Evolutionary conservation across 2,888 invertebrate genomes (phyloP).

Genomic region (Harpalus rufipes): DNA sequence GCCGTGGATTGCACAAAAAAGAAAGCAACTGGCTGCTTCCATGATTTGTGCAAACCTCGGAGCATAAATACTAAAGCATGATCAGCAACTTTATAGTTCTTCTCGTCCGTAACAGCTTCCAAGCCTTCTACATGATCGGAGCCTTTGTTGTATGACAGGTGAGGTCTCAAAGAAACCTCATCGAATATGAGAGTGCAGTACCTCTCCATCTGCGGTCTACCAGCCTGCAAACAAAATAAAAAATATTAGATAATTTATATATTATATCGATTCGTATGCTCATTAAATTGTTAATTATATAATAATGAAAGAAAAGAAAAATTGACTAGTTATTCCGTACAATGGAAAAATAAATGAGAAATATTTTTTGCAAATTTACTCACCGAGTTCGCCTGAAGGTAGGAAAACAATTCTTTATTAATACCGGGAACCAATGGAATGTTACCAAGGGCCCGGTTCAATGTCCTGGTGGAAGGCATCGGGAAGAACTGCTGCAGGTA

Average conservation of each 20-base stretch:
- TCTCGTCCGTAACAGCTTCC: constrained; percentile 11
- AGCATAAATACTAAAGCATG: constrained; percentile 59
- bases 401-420: too few species aligned
- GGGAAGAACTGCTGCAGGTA: neutral
- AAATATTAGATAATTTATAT: too few species aligned
- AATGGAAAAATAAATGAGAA: too few species aligned
- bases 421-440: too few species aligned
- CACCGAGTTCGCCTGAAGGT: neutral
- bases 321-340: too few species aligned
- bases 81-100: constrained; percentile 8
- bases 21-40: constrained; percentile 56
- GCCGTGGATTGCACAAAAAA: constrained; percentile 38
- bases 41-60: constrained; percentile 20
- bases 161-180: constrained; percentile 19
- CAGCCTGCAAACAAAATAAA: too few species aligned
- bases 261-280: too few species aligned
- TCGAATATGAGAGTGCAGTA: constrained; percentile 19
- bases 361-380: neutral
- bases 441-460: too few species aligned
- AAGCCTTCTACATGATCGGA: neutral
- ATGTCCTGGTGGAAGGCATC: neutral
- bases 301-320: too few species aligned
- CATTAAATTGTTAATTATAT: too few species aligned
- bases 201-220: neutral
- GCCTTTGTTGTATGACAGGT: neutral